These are phyloP conservation scores for Taeniopygia guttata DNA, from an alignment of 2,797 vertebrate genomes.

Conservation along the genomic window DNA sequence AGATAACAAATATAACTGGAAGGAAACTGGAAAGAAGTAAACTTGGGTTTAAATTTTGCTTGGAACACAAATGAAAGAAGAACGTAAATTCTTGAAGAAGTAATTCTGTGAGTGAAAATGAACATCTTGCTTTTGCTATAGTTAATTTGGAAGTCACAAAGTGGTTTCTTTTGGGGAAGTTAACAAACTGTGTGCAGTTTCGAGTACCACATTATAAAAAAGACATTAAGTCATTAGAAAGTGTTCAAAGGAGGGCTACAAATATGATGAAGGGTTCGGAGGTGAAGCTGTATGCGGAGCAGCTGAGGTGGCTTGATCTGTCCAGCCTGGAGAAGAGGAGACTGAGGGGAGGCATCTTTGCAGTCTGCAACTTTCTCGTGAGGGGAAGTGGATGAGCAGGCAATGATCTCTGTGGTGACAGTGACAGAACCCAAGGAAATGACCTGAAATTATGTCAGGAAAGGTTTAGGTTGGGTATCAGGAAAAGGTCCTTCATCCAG, in stretches of 20 bases:
- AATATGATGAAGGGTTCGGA: background rate
- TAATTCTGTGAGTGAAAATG: background rate
- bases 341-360: rapidly evolving
- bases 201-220: background rate
- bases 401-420: background rate
- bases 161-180: background rate
- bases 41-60: background rate
- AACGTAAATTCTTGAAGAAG: background rate
- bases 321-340: background rate
- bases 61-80: constrained; percentile 10
- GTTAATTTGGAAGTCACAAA: background rate
- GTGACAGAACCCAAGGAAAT: background rate
- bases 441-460: background rate
- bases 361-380: rapidly evolving
- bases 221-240: background rate
- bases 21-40: constrained; percentile 2
- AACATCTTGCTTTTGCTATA: background rate
- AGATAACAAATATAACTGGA: background rate
- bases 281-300: background rate
- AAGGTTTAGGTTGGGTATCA: background rate
- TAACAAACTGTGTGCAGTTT: background rate
- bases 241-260: background rate
- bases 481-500: background rate
- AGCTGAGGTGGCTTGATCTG: background rate
- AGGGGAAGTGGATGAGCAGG: background rate